Evolutionary conservation across 1,140 invertebrate genomes (phyloP).

Genomic region (Drosophila leontia): DNA sequence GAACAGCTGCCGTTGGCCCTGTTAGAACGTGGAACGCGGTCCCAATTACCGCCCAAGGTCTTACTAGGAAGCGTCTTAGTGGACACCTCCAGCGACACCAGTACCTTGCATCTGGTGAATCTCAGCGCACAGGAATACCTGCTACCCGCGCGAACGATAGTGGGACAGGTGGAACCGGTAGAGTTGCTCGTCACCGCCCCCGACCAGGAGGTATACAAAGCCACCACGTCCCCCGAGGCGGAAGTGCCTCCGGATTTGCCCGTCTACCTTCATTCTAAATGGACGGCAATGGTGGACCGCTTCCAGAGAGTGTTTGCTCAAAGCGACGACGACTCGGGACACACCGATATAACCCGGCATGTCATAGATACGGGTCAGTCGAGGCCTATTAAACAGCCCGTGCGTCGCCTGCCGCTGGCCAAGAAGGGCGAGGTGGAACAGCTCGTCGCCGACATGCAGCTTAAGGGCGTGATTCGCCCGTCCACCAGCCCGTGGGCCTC

Average conservation of each 20-base stretch:
- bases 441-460: constrained; percentile 2
- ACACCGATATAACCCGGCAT: background rate
- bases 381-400: background rate
- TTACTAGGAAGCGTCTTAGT: background rate
- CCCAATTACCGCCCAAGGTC: background rate
- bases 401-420: background rate
- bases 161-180: background rate
- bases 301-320: background rate
- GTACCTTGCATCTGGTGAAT: background rate
- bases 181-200: background rate
- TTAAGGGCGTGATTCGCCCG: constrained; percentile 25
- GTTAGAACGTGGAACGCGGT: background rate
- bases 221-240: background rate
- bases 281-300: too few species aligned
- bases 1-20: background rate
- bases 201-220: background rate
- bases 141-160: background rate
- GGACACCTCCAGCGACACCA: background rate
- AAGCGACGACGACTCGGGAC: background rate
- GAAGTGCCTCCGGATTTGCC: background rate
- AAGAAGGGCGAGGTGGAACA: background rate
- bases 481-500: constrained; percentile 80
- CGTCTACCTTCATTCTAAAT: too few species aligned
- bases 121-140: background rate
- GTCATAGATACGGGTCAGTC: background rate